Percentiles rank a stretch among this genome's conserved stretches.
phyloP scores from a whole-genome alignment of 2,113 vertebrate genomes.

The Chrysochloris asiatica region DNA sequence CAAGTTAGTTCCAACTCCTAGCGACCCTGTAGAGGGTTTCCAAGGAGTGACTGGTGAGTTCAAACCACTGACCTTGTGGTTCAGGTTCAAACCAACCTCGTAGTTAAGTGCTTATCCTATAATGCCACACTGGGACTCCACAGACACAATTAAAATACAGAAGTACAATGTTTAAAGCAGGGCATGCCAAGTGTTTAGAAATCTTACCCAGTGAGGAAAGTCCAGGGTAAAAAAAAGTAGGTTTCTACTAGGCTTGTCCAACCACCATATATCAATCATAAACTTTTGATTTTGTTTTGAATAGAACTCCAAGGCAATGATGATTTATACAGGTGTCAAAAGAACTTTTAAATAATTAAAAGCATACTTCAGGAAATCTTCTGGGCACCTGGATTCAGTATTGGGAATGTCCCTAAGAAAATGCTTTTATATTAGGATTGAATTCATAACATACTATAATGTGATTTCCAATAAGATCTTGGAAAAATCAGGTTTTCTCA shows the following conservation, averaged over 20 bases:
- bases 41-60: no score
- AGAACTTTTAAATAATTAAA: slow-evolving; percentile 60
- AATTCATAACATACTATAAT: slow-evolving; percentile 46
- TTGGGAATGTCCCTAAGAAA: slow-evolving; percentile 60
- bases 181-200: neutral
- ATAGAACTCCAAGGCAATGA: slow-evolving; percentile 47
- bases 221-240: neutral
- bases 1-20: no score
- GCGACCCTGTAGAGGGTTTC: no score
- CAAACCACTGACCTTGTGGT: no score
- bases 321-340: slow-evolving; percentile 53
- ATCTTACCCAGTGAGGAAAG: neutral
- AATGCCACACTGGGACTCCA: no score
- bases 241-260: accelerated
- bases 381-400: slow-evolving; percentile 53
- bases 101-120: no score
- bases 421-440: slow-evolving; percentile 37
- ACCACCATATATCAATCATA: neutral
- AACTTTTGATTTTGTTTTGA: slow-evolving; percentile 43
- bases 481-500: slow-evolving; percentile 70
- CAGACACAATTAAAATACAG: neutral
- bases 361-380: slow-evolving; percentile 49
- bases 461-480: slow-evolving; percentile 65
- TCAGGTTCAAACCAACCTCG: no score
- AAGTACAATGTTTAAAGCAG: neutral